Evolutionary conservation across 1,140 invertebrate species (phyloP).

Genomic region (Stegodyphus dumicola): DNA sequence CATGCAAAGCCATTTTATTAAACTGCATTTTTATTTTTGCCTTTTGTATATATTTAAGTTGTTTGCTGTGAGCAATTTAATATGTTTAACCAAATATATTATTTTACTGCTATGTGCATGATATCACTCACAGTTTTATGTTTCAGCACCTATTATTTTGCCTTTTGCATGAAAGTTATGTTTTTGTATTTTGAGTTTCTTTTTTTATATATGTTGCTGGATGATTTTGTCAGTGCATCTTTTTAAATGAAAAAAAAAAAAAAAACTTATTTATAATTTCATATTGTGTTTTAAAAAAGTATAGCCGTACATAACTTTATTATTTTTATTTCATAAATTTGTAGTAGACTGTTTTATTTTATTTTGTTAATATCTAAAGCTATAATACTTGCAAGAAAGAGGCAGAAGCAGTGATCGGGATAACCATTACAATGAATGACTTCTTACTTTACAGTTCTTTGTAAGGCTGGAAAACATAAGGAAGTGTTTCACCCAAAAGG

Average conservation of each 20-base stretch:
- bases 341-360: slow-evolving; percentile 49
- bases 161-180: neutral
- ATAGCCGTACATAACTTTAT: neutral
- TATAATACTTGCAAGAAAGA: slow-evolving; percentile 58
- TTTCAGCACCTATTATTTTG: slow-evolving; percentile 1
- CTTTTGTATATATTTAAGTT: slow-evolving; percentile 9
- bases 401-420: slow-evolving; percentile 54
- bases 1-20: too few species aligned
- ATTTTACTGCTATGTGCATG: slow-evolving; percentile 27
- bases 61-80: slow-evolving; percentile 20
- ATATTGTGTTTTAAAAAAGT: too few species aligned
- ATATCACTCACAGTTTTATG: neutral
- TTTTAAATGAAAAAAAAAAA: too few species aligned
- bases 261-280: too few species aligned
- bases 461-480: slow-evolving; percentile 98
- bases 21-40: neutral
- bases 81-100: neutral
- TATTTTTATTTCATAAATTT: slow-evolving; percentile 17
- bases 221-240: neutral
- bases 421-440: slow-evolving; percentile 58
- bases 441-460: slow-evolving; percentile 91
- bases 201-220: slow-evolving; percentile 20
- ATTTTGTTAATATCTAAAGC: slow-evolving; percentile 5
- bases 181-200: slow-evolving; percentile 12
- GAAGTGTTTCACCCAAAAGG: slow-evolving; percentile 99